These are phyloP conservation scores for Sycophila texana DNA, from an alignment of 2,888 invertebrate genomes.

Conservation along the genomic window DNA sequence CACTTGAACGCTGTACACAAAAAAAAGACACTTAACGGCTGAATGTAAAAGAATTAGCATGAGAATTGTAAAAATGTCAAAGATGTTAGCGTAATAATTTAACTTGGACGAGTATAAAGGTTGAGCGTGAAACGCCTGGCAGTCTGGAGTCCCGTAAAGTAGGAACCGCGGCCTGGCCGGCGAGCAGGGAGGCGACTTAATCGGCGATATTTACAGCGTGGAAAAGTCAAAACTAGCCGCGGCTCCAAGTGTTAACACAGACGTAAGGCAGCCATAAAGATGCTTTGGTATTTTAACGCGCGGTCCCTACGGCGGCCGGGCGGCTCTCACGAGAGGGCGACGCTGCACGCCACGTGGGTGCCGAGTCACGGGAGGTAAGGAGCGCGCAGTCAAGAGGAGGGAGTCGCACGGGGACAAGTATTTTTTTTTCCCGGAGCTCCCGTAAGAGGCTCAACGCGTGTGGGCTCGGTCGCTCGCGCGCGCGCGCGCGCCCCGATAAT, in stretches of 20 bases:
- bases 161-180: too few relatives aligned
- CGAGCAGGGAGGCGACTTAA: conserved; percentile 8
- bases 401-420: background rate
- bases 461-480: conserved; percentile 16
- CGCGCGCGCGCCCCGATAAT: background rate
- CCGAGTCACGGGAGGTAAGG: conserved; percentile 37
- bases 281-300: conserved; percentile 34
- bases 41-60: too few relatives aligned
- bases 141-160: too few relatives aligned
- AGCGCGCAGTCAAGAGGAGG: background rate
- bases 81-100: too few relatives aligned
- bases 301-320: too few relatives aligned
- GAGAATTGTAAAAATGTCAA: too few relatives aligned
- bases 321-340: background rate
- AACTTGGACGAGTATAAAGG: too few relatives aligned
- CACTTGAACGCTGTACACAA: too few relatives aligned
- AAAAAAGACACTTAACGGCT: too few relatives aligned
- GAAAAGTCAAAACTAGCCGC: conserved; percentile 40
- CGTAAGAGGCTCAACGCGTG: conserved; percentile 45
- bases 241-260: conserved; percentile 37
- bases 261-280: conserved; percentile 36
- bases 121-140: too few relatives aligned
- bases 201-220: conserved; percentile 30
- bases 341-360: conserved; percentile 12
- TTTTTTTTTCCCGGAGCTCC: conserved; percentile 37